Conservation (phyloP, 2,797 vertebrate species). For the Pangasius djambal region DNA sequence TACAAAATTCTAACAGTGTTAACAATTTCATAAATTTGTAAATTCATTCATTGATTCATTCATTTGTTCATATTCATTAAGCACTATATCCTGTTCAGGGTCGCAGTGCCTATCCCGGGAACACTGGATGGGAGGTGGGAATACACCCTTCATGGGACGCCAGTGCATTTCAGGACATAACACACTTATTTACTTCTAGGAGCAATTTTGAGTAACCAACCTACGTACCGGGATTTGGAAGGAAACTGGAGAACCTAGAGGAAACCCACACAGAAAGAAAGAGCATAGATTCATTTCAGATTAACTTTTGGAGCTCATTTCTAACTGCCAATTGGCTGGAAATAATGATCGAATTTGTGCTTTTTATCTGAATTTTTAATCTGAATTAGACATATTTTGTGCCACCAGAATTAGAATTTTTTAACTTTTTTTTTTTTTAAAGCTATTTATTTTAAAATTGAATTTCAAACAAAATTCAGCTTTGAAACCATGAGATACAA, state of each 20-base stretch:
- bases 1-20: too few relatives aligned
- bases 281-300: background rate
- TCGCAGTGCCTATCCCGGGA: background rate
- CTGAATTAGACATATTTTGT: background rate
- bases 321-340: background rate
- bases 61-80: background rate
- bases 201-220: too few relatives aligned
- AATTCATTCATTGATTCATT: background rate
- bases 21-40: background rate
- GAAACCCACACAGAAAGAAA: background rate
- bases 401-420: background rate
- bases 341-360: background rate
- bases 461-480: background rate
- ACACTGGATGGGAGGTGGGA: background rate
- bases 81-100: background rate
- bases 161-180: background rate
- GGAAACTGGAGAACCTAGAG: background rate
- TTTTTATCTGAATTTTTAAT: background rate
- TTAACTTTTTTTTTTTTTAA: too few relatives aligned
- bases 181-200: background rate
- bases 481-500: background rate
- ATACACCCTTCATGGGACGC: background rate
- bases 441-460: background rate
- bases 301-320: background rate
- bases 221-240: background rate